These are phyloP conservation scores for Tarsius wallacei DNA, from an alignment of 2,797 vertebrate species.

Conservation along the genomic window DNA sequence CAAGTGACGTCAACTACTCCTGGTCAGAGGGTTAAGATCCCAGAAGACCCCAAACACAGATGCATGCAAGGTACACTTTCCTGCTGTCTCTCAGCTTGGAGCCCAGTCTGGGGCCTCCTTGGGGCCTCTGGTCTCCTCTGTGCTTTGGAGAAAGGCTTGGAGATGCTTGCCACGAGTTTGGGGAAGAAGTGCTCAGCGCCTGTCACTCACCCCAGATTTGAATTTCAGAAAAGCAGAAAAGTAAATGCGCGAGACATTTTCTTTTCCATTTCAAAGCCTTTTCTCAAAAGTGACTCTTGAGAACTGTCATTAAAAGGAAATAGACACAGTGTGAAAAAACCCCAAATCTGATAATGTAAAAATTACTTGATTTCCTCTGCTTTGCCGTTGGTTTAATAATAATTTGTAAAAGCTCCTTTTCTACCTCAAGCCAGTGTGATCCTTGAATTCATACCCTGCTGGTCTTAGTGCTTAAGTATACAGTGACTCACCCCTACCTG, in stretches of 20 bases:
- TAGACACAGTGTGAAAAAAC: not conserved
- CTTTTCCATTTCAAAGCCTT: slow-evolving; percentile 39
- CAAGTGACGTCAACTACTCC: not conserved
- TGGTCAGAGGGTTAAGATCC: not conserved
- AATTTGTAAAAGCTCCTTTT: not conserved
- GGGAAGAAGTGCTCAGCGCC: fast-evolving
- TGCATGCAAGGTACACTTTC: fast-evolving
- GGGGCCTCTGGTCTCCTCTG: fast-evolving
- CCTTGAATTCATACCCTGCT: not conserved
- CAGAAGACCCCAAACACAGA: not conserved
- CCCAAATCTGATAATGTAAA: not conserved
- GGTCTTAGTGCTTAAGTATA: not conserved
- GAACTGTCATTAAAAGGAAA: slow-evolving; percentile 49
- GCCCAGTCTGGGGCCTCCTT: not conserved
- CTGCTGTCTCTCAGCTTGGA: fast-evolving
- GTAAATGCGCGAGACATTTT: not conserved
- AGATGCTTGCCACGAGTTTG: fast-evolving
- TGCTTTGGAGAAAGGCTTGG: fast-evolving
- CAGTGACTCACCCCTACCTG: not conserved
- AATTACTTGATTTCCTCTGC: not conserved
- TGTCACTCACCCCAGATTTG: not conserved
- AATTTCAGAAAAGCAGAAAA: slow-evolving; percentile 49
- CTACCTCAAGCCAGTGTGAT: not conserved
- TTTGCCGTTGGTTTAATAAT: not conserved
- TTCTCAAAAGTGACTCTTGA: slow-evolving; percentile 69